Base-by-base conservation (phyloP, 2,888 invertebrate species). In the Neria commutata region DNA sequence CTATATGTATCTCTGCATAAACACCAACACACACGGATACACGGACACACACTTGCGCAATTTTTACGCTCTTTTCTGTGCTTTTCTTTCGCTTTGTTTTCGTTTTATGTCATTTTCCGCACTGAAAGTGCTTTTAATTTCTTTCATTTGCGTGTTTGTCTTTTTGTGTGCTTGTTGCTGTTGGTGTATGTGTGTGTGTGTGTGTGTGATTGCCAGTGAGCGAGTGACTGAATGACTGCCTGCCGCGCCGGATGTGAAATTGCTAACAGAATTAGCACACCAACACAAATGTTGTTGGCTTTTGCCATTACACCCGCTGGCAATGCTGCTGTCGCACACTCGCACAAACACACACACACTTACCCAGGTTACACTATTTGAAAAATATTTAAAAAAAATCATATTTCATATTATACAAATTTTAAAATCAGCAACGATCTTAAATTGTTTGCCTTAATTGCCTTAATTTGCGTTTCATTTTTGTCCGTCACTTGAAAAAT, bases 261-360 rank as follows among this genome's bases (percentile, higher is more conserved):
- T 68, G 72, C 69, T 63, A 71, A 69, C 71, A 69, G 71, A 69
- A 72, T 72, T 72, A 70, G 70, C 66, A 64, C 66, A 71, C 60
- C 64, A 67, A 49, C 56, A 58, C 33, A 17, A 14, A 3, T 49
- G 49, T 33, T 33, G 49, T 17, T 49, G 33, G 4, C 29, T 26
- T 26, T 42, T 42, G 3, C 19, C 21, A 29, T n/a, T 11, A 10
- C 49, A 40, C n/a, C 42, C 16, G 42, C 42, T 42, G 42, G 16
- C 16, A 55, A 49, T 46, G 55, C 50, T 53, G 53, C 53, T 23
- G n/a, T 23, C 3, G 14, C n/a, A n/a, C n/a, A n/a, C n/a, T n/a
- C n/a, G n/a, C n/a, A n/a, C n/a, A n/a, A n/a, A n/a, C n/a, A n/a
- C n/a, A n/a, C n/a, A n/a, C n/a, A n/a, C n/a, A n/a, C n/a, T n/a